A percentile compares a stretch with the other conserved stretches of the same genome.
phyloP scores from a whole-genome alignment of 2,888 invertebrate species.

The Dryobota labecula region DNA sequence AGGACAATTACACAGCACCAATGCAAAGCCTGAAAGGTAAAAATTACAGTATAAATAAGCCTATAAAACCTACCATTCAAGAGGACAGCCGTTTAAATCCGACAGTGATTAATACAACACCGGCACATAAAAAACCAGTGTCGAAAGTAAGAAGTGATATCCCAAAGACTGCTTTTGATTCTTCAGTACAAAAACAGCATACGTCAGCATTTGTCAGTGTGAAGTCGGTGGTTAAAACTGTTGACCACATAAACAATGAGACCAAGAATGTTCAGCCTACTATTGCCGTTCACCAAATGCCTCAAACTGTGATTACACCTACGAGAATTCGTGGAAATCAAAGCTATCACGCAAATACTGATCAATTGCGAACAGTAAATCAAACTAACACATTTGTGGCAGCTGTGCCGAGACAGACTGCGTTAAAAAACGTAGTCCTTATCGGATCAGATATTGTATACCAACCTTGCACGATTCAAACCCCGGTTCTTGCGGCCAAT shows the following conservation, averaged over 20 bases:
- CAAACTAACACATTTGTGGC: slow-evolving; percentile 68
- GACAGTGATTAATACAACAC: slow-evolving; percentile 5
- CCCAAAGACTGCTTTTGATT: slow-evolving; percentile 16
- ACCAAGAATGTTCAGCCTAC: slow-evolving; percentile 11
- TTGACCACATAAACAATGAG: slow-evolving; percentile 22
- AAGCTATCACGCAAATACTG: slow-evolving; percentile 33
- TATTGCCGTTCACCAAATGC: slow-evolving; percentile 44
- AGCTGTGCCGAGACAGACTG: slow-evolving; percentile 68
- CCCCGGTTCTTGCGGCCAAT: slow-evolving; percentile 59
- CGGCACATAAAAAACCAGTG: slow-evolving; percentile 31
- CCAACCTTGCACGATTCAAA: slow-evolving; percentile 71
- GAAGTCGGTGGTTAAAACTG: slow-evolving; percentile 26
- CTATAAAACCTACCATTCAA: slow-evolving; percentile 26
- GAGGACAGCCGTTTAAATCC: slow-evolving; percentile 33
- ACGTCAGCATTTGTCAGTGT: slow-evolving; percentile 8
- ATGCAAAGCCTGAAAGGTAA: slow-evolving; percentile 65
- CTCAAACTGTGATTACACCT: slow-evolving; percentile 42
- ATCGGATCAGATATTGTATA: slow-evolving; percentile 77
- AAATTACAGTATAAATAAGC: slow-evolving; percentile 41
- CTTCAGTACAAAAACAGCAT: slow-evolving; percentile 19
- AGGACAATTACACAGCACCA: slow-evolving; percentile 73
- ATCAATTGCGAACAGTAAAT: slow-evolving; percentile 40
- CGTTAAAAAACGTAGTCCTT: slow-evolving; percentile 76
- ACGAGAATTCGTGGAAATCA: slow-evolving; percentile 36
- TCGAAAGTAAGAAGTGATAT: slow-evolving; percentile 30